Percentiles rank a stretch among this genome's conserved stretches.
phyloP scores from a whole-genome alignment of 2,113 vertebrate genomes.

The Cyrtonyx montezumae region DNA sequence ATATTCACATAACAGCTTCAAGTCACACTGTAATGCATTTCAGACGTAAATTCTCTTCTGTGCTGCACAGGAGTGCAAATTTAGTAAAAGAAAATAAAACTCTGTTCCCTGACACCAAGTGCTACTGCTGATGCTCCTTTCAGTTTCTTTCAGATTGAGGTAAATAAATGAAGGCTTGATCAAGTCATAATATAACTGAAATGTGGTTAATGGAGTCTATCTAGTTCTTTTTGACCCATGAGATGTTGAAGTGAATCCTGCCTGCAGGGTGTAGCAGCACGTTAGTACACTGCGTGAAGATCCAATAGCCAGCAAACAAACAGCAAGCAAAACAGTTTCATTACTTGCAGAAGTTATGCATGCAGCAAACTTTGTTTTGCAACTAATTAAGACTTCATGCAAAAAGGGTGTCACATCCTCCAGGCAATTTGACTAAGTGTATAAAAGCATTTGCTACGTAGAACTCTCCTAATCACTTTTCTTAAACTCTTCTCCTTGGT shows the following conservation, averaged over 20 bases:
- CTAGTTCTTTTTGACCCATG: background rate
- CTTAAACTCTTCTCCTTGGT: constrained; percentile 53
- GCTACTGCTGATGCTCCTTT: background rate
- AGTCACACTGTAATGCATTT: background rate
- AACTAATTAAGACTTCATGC: constrained; percentile 69
- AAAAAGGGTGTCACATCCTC: constrained; percentile 70
- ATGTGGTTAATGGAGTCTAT: background rate
- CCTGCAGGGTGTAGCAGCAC: background rate
- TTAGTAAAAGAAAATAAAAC: background rate
- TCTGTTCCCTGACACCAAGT: background rate
- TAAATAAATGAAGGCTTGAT: background rate
- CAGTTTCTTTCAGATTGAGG: background rate
- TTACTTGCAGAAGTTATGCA: constrained; percentile 65
- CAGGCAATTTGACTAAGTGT: constrained; percentile 49
- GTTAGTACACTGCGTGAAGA: background rate
- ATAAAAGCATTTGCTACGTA: constrained; percentile 65
- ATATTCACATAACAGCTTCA: background rate
- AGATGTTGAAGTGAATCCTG: background rate
- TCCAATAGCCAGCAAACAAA: constrained; percentile 5
- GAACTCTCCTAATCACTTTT: constrained; percentile 47
- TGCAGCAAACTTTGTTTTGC: constrained; percentile 70
- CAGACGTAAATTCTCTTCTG: background rate
- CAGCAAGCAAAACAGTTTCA: constrained; percentile 67
- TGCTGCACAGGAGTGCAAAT: rapidly evolving
- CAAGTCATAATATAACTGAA: constrained; percentile 10